Conservation (phyloP, 2,113 vertebrate genomes). For the Ceratotherium simum region DNA sequence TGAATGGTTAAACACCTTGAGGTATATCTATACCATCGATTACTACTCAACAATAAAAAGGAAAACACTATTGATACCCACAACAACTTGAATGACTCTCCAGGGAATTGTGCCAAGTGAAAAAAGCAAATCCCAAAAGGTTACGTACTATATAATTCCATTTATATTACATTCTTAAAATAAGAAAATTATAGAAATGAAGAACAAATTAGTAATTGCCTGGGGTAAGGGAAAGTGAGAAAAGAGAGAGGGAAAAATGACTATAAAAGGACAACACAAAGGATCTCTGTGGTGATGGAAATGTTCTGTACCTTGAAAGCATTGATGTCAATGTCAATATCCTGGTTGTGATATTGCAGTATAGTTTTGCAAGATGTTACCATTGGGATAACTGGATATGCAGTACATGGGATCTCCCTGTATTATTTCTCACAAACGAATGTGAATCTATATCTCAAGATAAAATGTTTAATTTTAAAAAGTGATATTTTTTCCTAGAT, state of each 20-base stretch:
- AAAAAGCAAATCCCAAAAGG: neutral
- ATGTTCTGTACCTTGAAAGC: neutral
- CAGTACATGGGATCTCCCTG: neutral
- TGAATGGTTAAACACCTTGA: neutral
- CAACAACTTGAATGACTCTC: neutral
- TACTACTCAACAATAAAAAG: neutral
- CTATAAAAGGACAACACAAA: neutral
- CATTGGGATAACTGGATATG: neutral
- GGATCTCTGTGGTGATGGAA: neutral
- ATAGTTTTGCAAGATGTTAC: neutral
- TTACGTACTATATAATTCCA: neutral
- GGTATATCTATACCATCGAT: neutral
- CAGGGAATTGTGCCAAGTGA: neutral
- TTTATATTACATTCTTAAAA: neutral
- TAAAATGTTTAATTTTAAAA: neutral
- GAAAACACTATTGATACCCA: neutral
- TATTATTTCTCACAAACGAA: neutral
- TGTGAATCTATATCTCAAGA: neutral
- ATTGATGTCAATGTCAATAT: neutral
- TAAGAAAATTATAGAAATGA: neutral
- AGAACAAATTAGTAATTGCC: neutral
- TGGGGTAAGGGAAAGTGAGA: neutral
- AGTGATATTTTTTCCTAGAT: neutral
- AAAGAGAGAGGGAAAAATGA: neutral
- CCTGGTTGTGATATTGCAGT: neutral